Evolutionary conservation across 2,888 invertebrate species (phyloP).

Genomic region (Heliconius sara): DNA sequence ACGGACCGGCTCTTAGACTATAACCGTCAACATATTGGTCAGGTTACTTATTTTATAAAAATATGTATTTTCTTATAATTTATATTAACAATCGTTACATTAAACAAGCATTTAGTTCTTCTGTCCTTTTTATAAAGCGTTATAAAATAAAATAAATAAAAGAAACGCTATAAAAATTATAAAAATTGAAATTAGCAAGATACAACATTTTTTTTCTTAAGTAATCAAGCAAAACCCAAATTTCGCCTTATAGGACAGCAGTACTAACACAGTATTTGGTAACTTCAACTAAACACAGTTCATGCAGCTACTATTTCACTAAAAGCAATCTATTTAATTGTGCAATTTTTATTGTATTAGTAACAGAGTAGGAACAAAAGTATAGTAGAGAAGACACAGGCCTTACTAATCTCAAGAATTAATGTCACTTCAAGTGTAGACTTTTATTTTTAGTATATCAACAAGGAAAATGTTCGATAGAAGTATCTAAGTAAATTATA

Average conservation of each 20-base stretch:
- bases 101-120: constrained; percentile 35
- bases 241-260: constrained; percentile 14
- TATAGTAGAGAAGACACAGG: constrained; percentile 37
- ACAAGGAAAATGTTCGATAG: background rate
- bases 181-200: too few species aligned
- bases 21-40: constrained; percentile 71
- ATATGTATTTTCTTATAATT: constrained; percentile 70
- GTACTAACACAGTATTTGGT: constrained; percentile 36
- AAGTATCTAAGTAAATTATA: background rate
- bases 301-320: constrained; percentile 38
- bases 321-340: constrained; percentile 45
- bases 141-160: too few species aligned
- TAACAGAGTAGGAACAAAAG: constrained; percentile 50
- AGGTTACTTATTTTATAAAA: constrained; percentile 66
- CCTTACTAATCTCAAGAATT: constrained; percentile 9
- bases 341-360: constrained; percentile 45
- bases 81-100: constrained; percentile 42
- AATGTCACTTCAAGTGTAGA: constrained; percentile 3
- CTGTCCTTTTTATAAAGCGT: constrained; percentile 48
- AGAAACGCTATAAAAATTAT: too few species aligned
- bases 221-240: background rate
- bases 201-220: background rate
- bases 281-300: constrained; percentile 39
- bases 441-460: background rate
- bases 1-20: constrained; percentile 45